Base-by-base conservation (phyloP, 2,113 vertebrate genomes). In the Scomber colias region DNA sequence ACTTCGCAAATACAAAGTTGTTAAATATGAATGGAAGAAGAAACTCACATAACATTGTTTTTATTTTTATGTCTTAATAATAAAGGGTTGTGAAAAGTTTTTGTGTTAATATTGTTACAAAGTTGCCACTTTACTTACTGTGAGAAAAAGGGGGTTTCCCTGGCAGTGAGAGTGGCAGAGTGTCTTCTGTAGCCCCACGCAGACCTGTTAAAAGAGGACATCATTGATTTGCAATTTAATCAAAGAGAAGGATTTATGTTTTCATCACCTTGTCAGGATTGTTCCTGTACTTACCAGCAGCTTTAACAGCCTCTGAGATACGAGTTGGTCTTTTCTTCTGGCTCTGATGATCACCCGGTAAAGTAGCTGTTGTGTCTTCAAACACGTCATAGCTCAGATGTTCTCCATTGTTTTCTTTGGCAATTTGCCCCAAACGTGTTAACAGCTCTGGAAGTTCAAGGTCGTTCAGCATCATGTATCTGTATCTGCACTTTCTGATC, bases 141-240 rank as follows among this genome's bases (percentile, higher is more conserved):
- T 72, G 45, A 21, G 56, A 16, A 7, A 3, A 8, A 49, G 27
- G 40, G 8, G 0, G 56, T 70, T 12, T 9, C 13, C 4, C 4
- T 16, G 3, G 16, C 5, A 2, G 13, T 16, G 31, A 11, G 1
- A 40, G 50, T 7, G 15, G 12, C 0, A 3, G 1, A 56, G 6
- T 3, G 4, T 1, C 11, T 60, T 15, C 6, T 12, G 5, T 15
- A 24, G 2, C 0, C 1, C 0, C 7, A 4, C 4, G 4, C 12
- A 60, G 7, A 0, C 55, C 70, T 72, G 56, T 49, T 10, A 61
- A 35, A 35, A 60, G 8, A 49, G 4, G 3, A 61, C 44, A 31
- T 9, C 21, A 40, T 72, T 50, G 19, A 62, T 21, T 27, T 27
- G 9, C 10, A 56, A 1, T 31, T 35, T 51, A 46, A 46, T 56